Base-by-base conservation (phyloP, 2,113 vertebrate genomes). In the Pandion haliaetus region DNA sequence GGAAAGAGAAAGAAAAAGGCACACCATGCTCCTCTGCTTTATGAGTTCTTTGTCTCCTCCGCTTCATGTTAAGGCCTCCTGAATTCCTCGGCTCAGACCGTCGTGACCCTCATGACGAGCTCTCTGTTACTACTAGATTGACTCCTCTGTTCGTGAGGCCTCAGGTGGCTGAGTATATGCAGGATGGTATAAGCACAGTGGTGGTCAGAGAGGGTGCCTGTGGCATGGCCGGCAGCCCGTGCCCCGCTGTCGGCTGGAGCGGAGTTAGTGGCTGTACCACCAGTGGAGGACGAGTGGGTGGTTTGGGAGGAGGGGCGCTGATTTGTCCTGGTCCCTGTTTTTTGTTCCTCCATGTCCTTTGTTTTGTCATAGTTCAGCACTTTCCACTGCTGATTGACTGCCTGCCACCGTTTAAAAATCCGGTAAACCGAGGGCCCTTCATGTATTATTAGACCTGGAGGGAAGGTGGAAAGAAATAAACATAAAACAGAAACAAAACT, bases 341-440 rank as follows among this genome's bases (percentile, higher is more conserved):
- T 99, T 98, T 99, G 98, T 66, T 99, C 99, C 81, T 99, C 98
- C 66, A 99, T 97, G 98, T 99, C 99, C 98, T 99, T 99, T 15
- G 99, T 97, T 98, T 99, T 99, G 95, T 99, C 98, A 94, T 99
- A 99, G 98, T 99, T 99, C 96, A 99, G 97, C 93, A 99, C 99
- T 98, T 99, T 99, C 99, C 99, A 99, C 97, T 99, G 99, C 98
- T 99, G 99, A 98, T 99, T 99, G 94, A 99, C 99, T 4, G 99
- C 99, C 97, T 99, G 99, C 99, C 99, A 99, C 89, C 99, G 98
- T 92, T 99, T 99, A 98, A 99, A 99, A 97, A 99, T 99, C 74
- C 99, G 99, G 96, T 99, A 99, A 96, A 99, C 99, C 0, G 99
- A 99, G 50, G 99, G 99, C 54, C 99, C 99, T 98, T 99, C 99